Conservation (phyloP, 2,797 vertebrate species). For the Streptopelia turtur region DNA sequence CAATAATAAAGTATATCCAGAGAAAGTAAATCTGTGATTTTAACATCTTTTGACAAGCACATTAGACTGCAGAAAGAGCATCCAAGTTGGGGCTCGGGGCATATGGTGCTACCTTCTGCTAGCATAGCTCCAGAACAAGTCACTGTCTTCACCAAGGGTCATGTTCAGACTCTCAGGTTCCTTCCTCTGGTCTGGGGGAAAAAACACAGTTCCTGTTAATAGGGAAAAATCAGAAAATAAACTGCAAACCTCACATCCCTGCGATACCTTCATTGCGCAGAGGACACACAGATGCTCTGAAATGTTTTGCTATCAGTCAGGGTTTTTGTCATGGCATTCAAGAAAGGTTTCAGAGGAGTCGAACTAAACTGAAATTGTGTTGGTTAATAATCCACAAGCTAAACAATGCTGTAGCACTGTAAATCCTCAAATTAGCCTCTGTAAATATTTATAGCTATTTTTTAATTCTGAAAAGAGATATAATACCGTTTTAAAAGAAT, state of each 20-base stretch:
- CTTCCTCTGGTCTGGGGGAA: conserved; percentile 60
- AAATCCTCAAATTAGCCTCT: background rate
- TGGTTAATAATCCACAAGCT: background rate
- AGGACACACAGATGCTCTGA: background rate
- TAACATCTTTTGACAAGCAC: conserved; percentile 95
- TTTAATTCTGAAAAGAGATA: background rate
- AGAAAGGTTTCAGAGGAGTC: background rate
- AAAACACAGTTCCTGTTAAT: background rate
- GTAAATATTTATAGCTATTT: background rate
- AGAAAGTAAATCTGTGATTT: conserved; percentile 82
- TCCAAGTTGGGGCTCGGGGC: conserved; percentile 88
- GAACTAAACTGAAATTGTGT: conserved; percentile 9
- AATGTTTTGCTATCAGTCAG: background rate
- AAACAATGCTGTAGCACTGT: background rate
- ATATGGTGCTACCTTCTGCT: conserved; percentile 93
- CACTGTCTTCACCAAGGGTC: conserved; percentile 83
- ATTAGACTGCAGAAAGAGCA: conserved; percentile 96
- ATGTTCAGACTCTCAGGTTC: conserved; percentile 80
- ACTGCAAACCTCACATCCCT: background rate
- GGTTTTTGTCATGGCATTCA: background rate
- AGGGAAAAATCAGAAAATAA: background rate
- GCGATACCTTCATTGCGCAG: background rate
- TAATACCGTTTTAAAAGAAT: background rate
- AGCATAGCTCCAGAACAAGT: conserved; percentile 86
- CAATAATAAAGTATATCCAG: conserved; percentile 70